These are phyloP conservation scores for Anguilla rostrata DNA, from an alignment of 2,113 vertebrate species.

Conservation along the genomic window DNA sequence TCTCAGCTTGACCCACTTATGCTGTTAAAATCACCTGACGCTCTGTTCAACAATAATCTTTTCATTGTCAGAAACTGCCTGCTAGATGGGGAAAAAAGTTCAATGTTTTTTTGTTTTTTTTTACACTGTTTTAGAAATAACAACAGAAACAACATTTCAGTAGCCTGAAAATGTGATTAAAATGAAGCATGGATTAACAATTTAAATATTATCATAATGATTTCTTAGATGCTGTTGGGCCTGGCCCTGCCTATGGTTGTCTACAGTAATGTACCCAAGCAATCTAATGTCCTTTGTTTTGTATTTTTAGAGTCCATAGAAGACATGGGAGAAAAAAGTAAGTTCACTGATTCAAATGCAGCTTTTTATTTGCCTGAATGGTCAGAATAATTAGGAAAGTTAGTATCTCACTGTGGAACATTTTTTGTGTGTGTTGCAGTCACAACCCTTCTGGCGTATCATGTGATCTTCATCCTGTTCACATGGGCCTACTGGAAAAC, in stretches of 20 bases:
- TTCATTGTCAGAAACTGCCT: background rate
- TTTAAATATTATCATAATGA: too few species aligned
- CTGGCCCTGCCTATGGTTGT: too few species aligned
- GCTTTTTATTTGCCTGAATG: background rate
- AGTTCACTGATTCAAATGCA: constrained; percentile 28
- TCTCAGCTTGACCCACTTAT: constrained; percentile 20
- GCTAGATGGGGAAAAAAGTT: too few species aligned
- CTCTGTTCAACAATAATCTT: background rate
- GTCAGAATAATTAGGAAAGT: background rate
- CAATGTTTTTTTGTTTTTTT: too few species aligned
- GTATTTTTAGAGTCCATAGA: constrained; percentile 72
- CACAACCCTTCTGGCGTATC: constrained; percentile 93
- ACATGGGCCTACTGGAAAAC: constrained; percentile 98
- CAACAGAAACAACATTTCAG: too few species aligned
- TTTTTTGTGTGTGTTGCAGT: constrained; percentile 72
- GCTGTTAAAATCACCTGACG: background rate
- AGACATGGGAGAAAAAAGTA: constrained; percentile 81
- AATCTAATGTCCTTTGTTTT: background rate
- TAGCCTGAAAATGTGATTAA: too few species aligned
- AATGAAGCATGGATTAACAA: too few species aligned
- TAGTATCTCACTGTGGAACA: constrained; percentile 40
- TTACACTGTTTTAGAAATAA: too few species aligned
- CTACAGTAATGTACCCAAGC: too few species aligned
- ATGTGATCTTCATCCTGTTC: constrained; percentile 94
- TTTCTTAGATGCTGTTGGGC: too few species aligned